Evolutionary conservation across 2,797 vertebrate species (phyloP).

Genomic region (Hypotaenidia okinawae): DNA sequence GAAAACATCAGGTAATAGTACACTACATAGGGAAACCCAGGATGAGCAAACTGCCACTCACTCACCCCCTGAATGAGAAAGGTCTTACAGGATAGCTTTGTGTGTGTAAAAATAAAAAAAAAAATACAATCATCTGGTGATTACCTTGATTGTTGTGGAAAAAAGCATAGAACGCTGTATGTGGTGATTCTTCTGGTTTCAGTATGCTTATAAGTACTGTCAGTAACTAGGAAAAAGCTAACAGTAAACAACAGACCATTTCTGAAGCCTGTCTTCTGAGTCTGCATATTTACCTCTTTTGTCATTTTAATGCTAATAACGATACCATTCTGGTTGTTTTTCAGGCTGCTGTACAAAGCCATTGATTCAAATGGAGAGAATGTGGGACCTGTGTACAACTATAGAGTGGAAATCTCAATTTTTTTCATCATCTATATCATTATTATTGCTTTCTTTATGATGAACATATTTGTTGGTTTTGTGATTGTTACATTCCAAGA

Average conservation of each 20-base stretch:
- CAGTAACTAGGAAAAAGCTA: background rate
- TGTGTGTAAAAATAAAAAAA: background rate
- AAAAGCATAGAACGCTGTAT: fast-evolving
- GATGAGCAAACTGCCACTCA: background rate
- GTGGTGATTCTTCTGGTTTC: background rate
- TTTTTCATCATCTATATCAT: slow-evolving; percentile 99
- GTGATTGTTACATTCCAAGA: slow-evolving; percentile 99
- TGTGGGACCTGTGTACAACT: slow-evolving; percentile 95
- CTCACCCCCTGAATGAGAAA: background rate
- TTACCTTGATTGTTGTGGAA: background rate
- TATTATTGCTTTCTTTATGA: slow-evolving; percentile 99
- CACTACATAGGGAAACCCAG: background rate
- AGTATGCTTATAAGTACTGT: background rate
- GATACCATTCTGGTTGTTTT: background rate
- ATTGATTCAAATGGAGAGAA: slow-evolving; percentile 98
- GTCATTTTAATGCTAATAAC: background rate
- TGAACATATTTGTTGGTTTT: slow-evolving; percentile 99
- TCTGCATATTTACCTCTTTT: background rate
- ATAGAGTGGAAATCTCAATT: slow-evolving; percentile 98
- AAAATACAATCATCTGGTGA: background rate
- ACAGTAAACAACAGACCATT: background rate
- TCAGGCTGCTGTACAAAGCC: slow-evolving; percentile 95
- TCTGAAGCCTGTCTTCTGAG: background rate
- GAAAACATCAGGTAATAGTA: background rate
- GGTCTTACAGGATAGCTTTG: background rate